Percentiles rank a stretch among this genome's conserved stretches.
These are phyloP conservation scores for Clanis bilineata DNA, from an alignment of 2,888 invertebrate species.

Conservation along the genomic window DNA sequence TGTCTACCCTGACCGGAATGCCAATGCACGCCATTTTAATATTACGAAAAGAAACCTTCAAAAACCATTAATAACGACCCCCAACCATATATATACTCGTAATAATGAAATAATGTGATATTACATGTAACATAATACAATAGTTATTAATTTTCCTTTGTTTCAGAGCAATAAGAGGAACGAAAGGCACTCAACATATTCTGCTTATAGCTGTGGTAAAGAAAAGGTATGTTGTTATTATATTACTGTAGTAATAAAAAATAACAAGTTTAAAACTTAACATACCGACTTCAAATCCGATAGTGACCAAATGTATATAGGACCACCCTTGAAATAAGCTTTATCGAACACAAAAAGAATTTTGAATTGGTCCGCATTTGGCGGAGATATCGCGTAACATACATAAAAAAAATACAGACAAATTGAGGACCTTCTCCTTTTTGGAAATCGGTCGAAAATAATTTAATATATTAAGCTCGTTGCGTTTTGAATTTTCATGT, in stretches of 20 bases:
- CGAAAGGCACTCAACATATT: slow-evolving; percentile 88
- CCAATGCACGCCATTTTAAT: too few species aligned
- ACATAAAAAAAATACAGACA: too few species aligned
- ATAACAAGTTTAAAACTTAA: too few species aligned
- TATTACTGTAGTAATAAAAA: slow-evolving; percentile 14
- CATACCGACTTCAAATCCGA: too few species aligned
- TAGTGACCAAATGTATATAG: too few species aligned
- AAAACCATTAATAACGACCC: not conserved
- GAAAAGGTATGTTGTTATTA: slow-evolving; percentile 84
- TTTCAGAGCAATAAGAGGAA: slow-evolving; percentile 88
- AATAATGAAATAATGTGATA: not conserved
- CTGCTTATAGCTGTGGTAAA: slow-evolving; percentile 93
- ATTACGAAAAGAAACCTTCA: not conserved
- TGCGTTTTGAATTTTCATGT: slow-evolving; percentile 18
- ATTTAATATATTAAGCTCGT: slow-evolving; percentile 23
- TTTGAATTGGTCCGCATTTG: too few species aligned
- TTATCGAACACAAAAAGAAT: too few species aligned
- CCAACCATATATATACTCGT: not conserved
- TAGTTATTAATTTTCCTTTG: slow-evolving; percentile 42
- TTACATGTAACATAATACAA: not conserved
- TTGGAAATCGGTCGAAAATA: too few species aligned
- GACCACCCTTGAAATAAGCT: too few species aligned
- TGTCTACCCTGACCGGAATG: too few species aligned
- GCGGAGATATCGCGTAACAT: too few species aligned
- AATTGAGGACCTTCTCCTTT: too few species aligned